Conservation (phyloP, 1,140 invertebrate species). For the Drosophila biarmipes region DNA sequence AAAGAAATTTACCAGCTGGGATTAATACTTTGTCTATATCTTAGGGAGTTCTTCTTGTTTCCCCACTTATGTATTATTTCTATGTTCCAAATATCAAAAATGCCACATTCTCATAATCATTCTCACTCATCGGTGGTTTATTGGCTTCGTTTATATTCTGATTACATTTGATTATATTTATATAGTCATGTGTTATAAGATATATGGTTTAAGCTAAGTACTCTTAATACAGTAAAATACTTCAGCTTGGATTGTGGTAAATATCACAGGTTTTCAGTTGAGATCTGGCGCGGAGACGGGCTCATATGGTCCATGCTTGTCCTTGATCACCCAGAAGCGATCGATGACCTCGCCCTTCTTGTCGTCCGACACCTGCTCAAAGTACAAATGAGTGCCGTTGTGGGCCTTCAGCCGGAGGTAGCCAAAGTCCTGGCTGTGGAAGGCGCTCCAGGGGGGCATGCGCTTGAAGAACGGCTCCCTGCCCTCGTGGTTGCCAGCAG, state of each 20-base stretch:
- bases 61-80: too few relatives aligned
- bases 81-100: background rate
- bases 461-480: conserved; percentile 84
- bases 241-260: background rate
- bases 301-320: conserved; percentile 85
- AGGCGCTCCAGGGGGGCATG: conserved; percentile 78
- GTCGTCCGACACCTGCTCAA: conserved; percentile 96
- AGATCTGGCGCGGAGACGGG: conserved; percentile 6
- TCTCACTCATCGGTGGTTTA: background rate
- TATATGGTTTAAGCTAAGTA: background rate
- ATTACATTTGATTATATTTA: background rate
- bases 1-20: conserved; percentile 1
- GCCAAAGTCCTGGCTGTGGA: conserved; percentile 90
- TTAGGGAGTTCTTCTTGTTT: too few relatives aligned
- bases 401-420: conserved; percentile 93
- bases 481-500: conserved; percentile 92
- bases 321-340: conserved; percentile 90
- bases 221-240: background rate
- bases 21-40: background rate
- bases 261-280: conserved; percentile 8
- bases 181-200: background rate
- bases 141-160: background rate
- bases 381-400: conserved; percentile 94
- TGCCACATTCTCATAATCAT: background rate
- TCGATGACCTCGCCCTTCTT: conserved; percentile 90